Conservation (phyloP, 2,888 invertebrate species). For the Torymus auratus region DNA sequence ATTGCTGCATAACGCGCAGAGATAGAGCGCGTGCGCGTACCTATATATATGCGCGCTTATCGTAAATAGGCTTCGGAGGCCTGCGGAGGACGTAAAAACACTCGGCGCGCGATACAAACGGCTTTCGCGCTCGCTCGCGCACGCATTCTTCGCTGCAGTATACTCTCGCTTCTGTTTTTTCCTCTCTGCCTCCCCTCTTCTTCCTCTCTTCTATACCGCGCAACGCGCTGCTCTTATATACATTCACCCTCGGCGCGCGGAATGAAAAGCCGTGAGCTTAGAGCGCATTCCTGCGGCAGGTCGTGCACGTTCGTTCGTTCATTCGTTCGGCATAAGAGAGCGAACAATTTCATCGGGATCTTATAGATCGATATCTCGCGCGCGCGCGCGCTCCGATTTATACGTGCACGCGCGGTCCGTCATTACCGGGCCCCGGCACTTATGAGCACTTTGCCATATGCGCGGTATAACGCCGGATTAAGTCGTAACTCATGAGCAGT, state of each 20-base stretch:
- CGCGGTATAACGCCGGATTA: slow-evolving; percentile 66
- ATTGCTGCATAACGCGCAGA: slow-evolving; percentile 51
- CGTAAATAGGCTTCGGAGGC: slow-evolving; percentile 38
- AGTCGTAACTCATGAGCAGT: slow-evolving; percentile 68
- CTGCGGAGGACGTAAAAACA: slow-evolving; percentile 55
- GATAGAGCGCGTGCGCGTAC: not conserved
- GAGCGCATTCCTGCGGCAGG: slow-evolving; percentile 17
- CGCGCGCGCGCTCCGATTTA: slow-evolving; percentile 34
- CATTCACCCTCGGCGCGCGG: not conserved
- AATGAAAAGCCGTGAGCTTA: not conserved
- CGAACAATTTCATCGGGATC: slow-evolving; percentile 61
- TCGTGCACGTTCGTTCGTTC: too few species aligned
- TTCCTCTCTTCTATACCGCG: not conserved
- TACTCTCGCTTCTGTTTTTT: too few species aligned
- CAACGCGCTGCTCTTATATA: too few species aligned
- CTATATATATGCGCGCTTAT: slow-evolving; percentile 24
- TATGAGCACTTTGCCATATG: slow-evolving; percentile 61
- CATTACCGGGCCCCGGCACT: slow-evolving; percentile 62
- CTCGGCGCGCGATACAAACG: slow-evolving; percentile 5
- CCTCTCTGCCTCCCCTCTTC: not conserved
- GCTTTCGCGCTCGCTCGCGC: not conserved
- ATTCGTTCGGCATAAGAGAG: not conserved
- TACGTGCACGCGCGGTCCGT: slow-evolving; percentile 59
- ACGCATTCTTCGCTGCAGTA: slow-evolving; percentile 3
- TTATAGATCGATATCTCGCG: slow-evolving; percentile 67